Evolutionary conservation across 1,140 invertebrate genomes (phyloP), one percentile per base, ranked within the genome.

Genomic region (Panagrolaimus sp.): DNA sequence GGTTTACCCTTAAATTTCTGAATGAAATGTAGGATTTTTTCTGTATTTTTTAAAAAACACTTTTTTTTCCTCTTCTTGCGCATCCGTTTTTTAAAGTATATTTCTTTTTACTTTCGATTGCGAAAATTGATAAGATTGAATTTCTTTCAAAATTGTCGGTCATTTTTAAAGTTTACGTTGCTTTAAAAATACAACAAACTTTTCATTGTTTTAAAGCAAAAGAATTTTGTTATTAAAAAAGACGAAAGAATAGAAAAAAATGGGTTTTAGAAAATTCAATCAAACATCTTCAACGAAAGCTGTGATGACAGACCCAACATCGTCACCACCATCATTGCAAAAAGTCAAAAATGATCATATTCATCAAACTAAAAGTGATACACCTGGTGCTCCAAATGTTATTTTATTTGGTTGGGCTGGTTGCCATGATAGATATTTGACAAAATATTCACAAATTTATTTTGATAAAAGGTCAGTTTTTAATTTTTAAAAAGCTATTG

Each of bases 381-480:
- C n/a, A 5, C 51, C 51, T 11, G 27, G 27, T 20, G 51, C 51
- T 9, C 70, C 90, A 9, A 87, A 90, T 1, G 86, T 91, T n/a
- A 84, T 91, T 72, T 78, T 91, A 1, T 84, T 91, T 63, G 90
- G 90, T 44, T 91, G 90, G 90, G 88, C 89, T 43, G 90, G 90
- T 42, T 90, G 89, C 81, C 86, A 89, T 76, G 89, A 91, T 78
- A 87, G 88, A 76, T 88, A 91, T 83, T 80, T 91, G 38, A 86
- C 88, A 68, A 91, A 91, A 76, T 91, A 91, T 83, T 89, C 89
- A 8, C 86, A 88, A 66, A 89, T 90, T 64, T 91, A 91, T 79
- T 88, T 90, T 77, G 87, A 72, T 38, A 23, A 62, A 66, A 45
- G 20, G 64, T 76, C 65, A 23, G 70, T 65, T 31, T n/a, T 16